phyloP scores from a whole-genome alignment of 2,888 invertebrate species.

The Drosophila mimetica region DNA sequence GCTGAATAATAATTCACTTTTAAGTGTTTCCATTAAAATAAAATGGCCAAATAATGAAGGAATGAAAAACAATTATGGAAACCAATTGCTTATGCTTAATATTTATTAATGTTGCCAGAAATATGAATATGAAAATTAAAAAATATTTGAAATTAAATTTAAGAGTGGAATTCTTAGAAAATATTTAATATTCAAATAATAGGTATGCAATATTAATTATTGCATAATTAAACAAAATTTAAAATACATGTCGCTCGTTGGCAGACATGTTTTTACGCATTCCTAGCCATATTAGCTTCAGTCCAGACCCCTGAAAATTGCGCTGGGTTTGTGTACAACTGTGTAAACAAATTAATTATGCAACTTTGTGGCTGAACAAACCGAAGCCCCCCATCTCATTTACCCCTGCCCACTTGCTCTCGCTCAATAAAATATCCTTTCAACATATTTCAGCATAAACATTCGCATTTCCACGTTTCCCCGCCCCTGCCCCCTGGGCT shows the following conservation, averaged over 20 bases:
- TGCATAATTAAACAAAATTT: no score
- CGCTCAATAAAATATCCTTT: slow-evolving; percentile 62
- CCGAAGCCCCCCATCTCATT: background rate
- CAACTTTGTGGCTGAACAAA: slow-evolving; percentile 51
- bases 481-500: slow-evolving; percentile 4
- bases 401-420: slow-evolving; percentile 3
- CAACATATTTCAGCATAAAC: slow-evolving; percentile 63
- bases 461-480: slow-evolving; percentile 34
- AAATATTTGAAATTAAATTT: no score
- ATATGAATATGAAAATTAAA: no score
- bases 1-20: slow-evolving; percentile 3
- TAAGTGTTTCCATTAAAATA: slow-evolving; percentile 1
- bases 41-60: background rate
- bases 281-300: slow-evolving; percentile 30
- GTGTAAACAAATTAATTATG: slow-evolving; percentile 79
- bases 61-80: background rate
- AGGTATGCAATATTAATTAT: no score
- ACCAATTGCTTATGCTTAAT: background rate
- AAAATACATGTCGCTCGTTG: background rate
- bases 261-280: slow-evolving; percentile 5
- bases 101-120: no score
- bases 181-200: no score
- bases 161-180: no score
- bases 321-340: slow-evolving; percentile 70
- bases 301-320: slow-evolving; percentile 22